phyloP scores from a whole-genome alignment of 2,113 vertebrate species.

The Gnathonemus longibarbis region DNA sequence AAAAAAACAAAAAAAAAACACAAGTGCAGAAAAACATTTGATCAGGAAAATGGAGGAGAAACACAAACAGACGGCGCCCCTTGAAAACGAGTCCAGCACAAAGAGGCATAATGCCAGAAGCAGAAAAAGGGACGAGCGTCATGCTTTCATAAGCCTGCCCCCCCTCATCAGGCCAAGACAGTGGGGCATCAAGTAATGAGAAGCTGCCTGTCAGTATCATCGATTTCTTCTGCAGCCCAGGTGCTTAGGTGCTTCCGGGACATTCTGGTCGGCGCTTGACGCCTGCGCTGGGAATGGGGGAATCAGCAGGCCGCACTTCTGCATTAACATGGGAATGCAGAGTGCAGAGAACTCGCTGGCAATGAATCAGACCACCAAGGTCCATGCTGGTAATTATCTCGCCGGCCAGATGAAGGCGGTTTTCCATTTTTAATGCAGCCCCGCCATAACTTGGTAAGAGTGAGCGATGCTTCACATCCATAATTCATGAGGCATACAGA shows the following conservation, averaged over 20 bases:
- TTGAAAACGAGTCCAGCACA: not conserved
- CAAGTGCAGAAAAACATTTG: constrained; percentile 15
- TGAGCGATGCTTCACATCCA: constrained; percentile 54
- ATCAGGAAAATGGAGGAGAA: not conserved
- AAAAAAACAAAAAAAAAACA: not conserved
- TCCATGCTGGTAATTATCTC: constrained; percentile 40
- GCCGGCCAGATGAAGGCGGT: constrained; percentile 31
- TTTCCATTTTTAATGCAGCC: constrained; percentile 41
- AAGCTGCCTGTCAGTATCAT: not conserved
- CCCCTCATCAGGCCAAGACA: not conserved
- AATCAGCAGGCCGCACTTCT: not conserved
- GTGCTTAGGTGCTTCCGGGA: constrained; percentile 1
- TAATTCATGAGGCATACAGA: constrained; percentile 50
- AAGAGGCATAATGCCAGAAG: not conserved
- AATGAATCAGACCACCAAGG: constrained; percentile 22
- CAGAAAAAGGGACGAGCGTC: not conserved
- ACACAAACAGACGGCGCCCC: not conserved
- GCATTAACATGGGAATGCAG: not conserved
- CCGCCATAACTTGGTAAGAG: constrained; percentile 42
- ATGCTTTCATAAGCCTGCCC: not conserved
- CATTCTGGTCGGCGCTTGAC: constrained; percentile 2
- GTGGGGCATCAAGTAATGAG: constrained; percentile 24
- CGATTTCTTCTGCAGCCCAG: not conserved
- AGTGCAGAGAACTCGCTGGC: not conserved
- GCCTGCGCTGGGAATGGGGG: not conserved